These are phyloP conservation scores for Oncorhynchus nerka DNA, from an alignment of 2,113 vertebrate species.

Conservation along the genomic window DNA sequence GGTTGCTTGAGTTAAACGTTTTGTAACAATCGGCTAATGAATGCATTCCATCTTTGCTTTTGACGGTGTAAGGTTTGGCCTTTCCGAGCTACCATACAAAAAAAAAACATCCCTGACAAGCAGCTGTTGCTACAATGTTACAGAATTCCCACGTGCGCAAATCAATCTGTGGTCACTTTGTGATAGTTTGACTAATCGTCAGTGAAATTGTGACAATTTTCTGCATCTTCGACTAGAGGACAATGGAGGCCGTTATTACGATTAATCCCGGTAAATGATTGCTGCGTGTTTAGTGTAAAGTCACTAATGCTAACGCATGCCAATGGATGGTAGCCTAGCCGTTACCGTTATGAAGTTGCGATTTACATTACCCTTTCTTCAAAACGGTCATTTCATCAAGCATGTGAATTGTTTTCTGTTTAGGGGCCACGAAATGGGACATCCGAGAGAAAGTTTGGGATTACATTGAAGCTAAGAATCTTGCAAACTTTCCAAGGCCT, in stretches of 20 bases:
- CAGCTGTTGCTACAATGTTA: slow-evolving; percentile 61
- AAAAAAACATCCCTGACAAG: slow-evolving; percentile 52
- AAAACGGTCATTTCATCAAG: neutral
- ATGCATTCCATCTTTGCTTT: neutral
- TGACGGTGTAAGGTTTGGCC: neutral
- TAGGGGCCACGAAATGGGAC: slow-evolving; percentile 80
- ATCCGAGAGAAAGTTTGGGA: slow-evolving; percentile 88
- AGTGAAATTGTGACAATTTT: slow-evolving; percentile 4
- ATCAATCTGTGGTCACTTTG: neutral
- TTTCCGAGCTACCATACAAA: slow-evolving; percentile 48
- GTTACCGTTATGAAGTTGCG: neutral
- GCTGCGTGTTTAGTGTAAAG: neutral
- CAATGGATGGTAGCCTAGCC: neutral
- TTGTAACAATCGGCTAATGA: too few species aligned
- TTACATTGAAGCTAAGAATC: slow-evolving; percentile 82
- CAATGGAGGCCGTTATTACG: slow-evolving; percentile 60
- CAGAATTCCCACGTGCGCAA: slow-evolving; percentile 43
- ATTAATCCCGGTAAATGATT: slow-evolving; percentile 54
- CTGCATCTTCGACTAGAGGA: neutral
- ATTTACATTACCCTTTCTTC: neutral
- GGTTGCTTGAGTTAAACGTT: too few species aligned
- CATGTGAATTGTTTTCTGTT: neutral
- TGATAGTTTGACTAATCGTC: neutral
- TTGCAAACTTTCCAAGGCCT: slow-evolving; percentile 90
- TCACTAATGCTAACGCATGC: neutral